A percentile compares a stretch with the other conserved stretches of the same genome.
These are phyloP conservation scores for Potamilus streckersoni DNA, from an alignment of 1,140 invertebrate genomes.

Conservation along the genomic window DNA sequence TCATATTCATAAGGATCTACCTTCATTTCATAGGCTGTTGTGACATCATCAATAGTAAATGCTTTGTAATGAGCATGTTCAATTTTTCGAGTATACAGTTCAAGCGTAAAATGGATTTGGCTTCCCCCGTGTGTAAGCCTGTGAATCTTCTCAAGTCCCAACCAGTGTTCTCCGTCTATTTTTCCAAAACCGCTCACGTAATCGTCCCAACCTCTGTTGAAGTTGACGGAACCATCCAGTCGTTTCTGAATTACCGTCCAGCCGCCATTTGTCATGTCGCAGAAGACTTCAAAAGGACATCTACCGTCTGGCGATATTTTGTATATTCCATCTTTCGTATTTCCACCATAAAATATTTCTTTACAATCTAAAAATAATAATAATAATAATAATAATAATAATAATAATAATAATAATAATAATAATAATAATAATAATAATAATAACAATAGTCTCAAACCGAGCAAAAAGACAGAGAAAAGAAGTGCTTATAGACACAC, in stretches of 20 bases:
- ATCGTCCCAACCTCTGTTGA: conserved; percentile 14
- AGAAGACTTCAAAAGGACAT: conserved; percentile 19
- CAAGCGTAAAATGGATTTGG: conserved; percentile 19
- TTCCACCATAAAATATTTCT: conserved; percentile 11
- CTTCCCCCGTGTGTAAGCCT: conserved; percentile 16
- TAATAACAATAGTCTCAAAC: too few species aligned
- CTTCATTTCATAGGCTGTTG: conserved; percentile 12
- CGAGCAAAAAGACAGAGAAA: too few species aligned
- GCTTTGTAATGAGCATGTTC: conserved; percentile 16
- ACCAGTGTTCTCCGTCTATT: conserved; percentile 14
- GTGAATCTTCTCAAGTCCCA: conserved; percentile 24
- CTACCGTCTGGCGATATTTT: conserved; percentile 19
- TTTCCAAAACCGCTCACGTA: conserved; percentile 24
- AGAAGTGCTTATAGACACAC: too few species aligned
- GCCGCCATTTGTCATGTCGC: conserved; percentile 21
- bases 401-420: too few species aligned
- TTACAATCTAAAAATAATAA: conserved; percentile 18
- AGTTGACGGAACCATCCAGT: conserved; percentile 19
- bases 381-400: neutral
- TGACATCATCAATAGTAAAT: conserved; percentile 7
- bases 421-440: too few species aligned
- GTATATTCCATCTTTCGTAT: conserved; percentile 6
- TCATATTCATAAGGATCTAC: conserved; percentile 12
- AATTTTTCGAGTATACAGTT: conserved; percentile 3
- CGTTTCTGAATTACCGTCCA: conserved; percentile 23